These are phyloP conservation scores for Cotesia glomerata DNA, from an alignment of 1,140 invertebrate species.

Conservation along the genomic window DNA sequence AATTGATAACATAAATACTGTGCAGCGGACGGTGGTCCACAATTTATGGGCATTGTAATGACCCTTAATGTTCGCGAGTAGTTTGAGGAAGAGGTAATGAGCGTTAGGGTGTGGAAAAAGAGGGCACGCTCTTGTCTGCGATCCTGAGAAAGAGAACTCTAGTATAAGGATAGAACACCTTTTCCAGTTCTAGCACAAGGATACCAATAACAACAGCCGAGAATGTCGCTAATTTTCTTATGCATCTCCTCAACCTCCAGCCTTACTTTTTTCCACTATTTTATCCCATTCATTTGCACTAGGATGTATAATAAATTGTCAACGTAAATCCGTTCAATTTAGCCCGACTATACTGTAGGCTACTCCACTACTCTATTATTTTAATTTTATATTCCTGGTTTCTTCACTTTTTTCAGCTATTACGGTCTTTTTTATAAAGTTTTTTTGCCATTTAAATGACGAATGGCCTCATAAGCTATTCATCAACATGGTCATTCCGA, in stretches of 20 bases:
- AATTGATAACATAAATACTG: constrained; percentile 42
- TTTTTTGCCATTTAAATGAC: neutral
- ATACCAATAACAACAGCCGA: constrained; percentile 4
- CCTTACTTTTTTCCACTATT: neutral
- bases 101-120: neutral
- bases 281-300: neutral
- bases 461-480: constrained; percentile 28
- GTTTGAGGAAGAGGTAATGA: constrained; percentile 22
- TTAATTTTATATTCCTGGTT: too few relatives aligned
- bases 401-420: too few relatives aligned
- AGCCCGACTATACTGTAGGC: neutral
- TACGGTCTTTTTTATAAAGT: neutral
- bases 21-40: constrained; percentile 26
- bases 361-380: too few relatives aligned
- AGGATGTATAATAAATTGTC: neutral
- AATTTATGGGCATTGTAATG: constrained; percentile 41
- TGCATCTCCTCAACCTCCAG: constrained; percentile 18
- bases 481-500: constrained; percentile 23
- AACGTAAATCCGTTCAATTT: neutral
- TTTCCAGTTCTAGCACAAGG: too few relatives aligned
- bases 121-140: neutral
- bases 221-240: constrained; percentile 36
- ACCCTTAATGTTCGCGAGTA: constrained; percentile 41
- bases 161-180: too few relatives aligned
- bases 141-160: too few relatives aligned